These are phyloP conservation scores for Myiopsitta monachus DNA, from an alignment of 2,113 vertebrate species.

Conservation along the genomic window DNA sequence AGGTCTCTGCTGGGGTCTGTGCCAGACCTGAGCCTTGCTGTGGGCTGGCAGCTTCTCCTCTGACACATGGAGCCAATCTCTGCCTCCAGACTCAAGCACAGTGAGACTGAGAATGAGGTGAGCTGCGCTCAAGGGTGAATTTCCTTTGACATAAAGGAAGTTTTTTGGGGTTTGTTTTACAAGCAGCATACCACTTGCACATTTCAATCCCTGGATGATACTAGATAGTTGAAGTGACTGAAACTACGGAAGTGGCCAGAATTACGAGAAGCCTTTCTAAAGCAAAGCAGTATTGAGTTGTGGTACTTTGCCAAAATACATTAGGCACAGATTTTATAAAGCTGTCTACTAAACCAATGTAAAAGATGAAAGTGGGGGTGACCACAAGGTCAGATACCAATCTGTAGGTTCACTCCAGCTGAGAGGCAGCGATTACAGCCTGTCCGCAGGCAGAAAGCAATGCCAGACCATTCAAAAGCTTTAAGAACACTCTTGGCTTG, in stretches of 20 bases:
- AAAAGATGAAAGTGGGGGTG: neutral
- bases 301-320: neutral
- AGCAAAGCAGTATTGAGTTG: neutral
- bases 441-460: neutral
- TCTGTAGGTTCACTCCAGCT: neutral
- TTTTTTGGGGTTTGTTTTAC: neutral
- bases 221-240: neutral
- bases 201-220: neutral
- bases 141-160: neutral
- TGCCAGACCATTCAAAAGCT: neutral
- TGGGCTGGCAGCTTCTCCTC: neutral
- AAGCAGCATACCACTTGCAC: neutral
- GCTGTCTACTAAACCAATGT: neutral
- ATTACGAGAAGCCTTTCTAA: neutral
- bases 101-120: neutral
- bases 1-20: neutral
- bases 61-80: neutral
- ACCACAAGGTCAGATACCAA: neutral
- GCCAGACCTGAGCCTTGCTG: neutral
- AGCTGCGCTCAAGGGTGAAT: neutral
- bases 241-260: neutral
- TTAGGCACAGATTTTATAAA: conserved; percentile 1
- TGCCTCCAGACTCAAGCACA: neutral
- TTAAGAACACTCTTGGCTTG: neutral
- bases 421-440: neutral